Conservation (phyloP, 2,888 invertebrate species). For the Cerceris rybyensis region DNA sequence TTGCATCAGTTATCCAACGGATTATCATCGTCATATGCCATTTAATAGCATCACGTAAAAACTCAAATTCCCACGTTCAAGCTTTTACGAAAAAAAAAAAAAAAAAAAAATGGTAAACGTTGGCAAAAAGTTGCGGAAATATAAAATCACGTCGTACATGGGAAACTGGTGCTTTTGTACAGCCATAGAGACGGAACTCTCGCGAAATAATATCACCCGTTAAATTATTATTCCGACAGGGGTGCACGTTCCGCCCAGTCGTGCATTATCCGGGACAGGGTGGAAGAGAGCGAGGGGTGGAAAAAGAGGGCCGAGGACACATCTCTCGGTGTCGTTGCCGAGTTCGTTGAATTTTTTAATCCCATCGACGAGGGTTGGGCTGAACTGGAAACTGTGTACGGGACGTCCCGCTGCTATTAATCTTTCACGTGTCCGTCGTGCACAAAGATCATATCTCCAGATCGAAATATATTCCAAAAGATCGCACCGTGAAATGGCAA, state of each 20-base stretch:
- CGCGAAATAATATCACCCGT: constrained; percentile 43
- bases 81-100: constrained; percentile 5
- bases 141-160: constrained; percentile 20
- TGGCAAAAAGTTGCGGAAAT: constrained; percentile 28
- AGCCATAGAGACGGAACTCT: constrained; percentile 5
- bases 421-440: constrained; percentile 49
- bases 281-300: neutral
- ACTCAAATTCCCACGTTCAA: no score
- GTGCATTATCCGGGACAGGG: constrained; percentile 40
- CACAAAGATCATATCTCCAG: constrained; percentile 56
- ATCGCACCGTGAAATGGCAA: constrained; percentile 21
- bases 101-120: neutral
- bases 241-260: constrained; percentile 12
- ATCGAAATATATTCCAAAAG: constrained; percentile 37
- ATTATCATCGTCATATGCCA: constrained; percentile 16
- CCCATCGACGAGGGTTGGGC: constrained; percentile 37
- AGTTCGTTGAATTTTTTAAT: constrained; percentile 64
- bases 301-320: constrained; percentile 1
- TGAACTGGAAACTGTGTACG: constrained; percentile 36
- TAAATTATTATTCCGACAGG: constrained; percentile 52
- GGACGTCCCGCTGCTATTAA: constrained; percentile 51
- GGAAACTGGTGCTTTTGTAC: constrained; percentile 1
- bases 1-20: constrained; percentile 26
- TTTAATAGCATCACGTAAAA: constrained; percentile 35
- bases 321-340: constrained; percentile 40